These are phyloP conservation scores for Watsonalla binaria DNA, from an alignment of 2,888 invertebrate genomes.

Conservation along the genomic window DNA sequence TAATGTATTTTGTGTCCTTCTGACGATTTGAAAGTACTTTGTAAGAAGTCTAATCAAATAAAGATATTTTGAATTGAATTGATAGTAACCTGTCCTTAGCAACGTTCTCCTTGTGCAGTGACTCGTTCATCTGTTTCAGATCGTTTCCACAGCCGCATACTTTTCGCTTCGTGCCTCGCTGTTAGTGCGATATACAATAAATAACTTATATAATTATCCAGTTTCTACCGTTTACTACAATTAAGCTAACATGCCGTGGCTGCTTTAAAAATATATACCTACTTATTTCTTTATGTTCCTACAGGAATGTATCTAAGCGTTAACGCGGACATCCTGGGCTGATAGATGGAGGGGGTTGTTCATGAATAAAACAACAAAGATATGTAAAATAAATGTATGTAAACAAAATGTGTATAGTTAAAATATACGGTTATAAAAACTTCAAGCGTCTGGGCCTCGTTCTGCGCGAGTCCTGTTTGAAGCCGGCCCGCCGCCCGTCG, in stretches of 20 bases:
- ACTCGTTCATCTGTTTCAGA: conserved; percentile 44
- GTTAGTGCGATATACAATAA: conserved; percentile 5
- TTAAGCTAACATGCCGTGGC: not conserved
- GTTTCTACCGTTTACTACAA: not conserved
- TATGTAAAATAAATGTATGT: conserved; percentile 13
- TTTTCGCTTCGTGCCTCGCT: conserved; percentile 31
- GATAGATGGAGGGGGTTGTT: not conserved
- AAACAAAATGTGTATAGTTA: conserved; percentile 5
- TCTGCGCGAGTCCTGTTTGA: conserved; percentile 22
- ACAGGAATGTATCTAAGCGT: no score
- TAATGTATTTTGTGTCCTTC: no score
- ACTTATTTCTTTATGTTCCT: no score
- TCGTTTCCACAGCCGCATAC: conserved; percentile 29
- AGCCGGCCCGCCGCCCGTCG: conserved; percentile 24
- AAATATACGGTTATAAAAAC: conserved; percentile 17
- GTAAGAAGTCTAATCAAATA: no score
- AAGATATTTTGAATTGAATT: no score
- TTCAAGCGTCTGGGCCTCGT: conserved; percentile 24
- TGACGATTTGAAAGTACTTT: no score
- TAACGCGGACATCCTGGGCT: no score
- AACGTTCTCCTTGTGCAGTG: conserved; percentile 49
- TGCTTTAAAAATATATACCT: not conserved
- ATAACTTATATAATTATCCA: conserved; percentile 3
- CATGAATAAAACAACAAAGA: not conserved
- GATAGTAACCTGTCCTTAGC: conserved; percentile 56